Conservation (phyloP, 92 coral and sea anemone species). For the Porites divaricata region DNA sequence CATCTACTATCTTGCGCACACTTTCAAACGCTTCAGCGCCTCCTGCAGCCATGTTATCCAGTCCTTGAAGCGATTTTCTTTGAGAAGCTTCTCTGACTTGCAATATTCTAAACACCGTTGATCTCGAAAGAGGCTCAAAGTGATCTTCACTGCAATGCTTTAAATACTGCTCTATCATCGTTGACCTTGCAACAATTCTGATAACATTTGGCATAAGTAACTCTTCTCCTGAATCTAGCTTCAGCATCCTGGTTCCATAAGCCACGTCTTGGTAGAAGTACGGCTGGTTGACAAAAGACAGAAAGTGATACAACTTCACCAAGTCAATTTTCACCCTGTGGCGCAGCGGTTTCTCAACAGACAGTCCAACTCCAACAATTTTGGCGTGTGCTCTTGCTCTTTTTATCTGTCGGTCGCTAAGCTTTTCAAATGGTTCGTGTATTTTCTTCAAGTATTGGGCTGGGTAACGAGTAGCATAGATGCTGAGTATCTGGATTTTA, state of each 20-base stretch:
- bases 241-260: slow-evolving; percentile 52
- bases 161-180: slow-evolving; percentile 58
- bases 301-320: slow-evolving; percentile 22
- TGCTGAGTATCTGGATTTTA: slow-evolving; percentile 65
- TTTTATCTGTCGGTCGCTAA: no score
- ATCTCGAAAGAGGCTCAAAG: slow-evolving; percentile 47
- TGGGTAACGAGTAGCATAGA: slow-evolving; percentile 41
- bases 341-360: slow-evolving; percentile 25
- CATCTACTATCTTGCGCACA: slow-evolving; percentile 53
- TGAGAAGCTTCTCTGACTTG: no score
- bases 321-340: slow-evolving; percentile 52
- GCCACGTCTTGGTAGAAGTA: no score
- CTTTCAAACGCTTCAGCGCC: slow-evolving; percentile 59
- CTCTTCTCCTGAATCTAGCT: slow-evolving; percentile 58
- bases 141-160: slow-evolving; percentile 42
- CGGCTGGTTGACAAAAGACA: no score
- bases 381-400: no score
- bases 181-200: slow-evolving; percentile 2
- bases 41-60: slow-evolving; percentile 32
- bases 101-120: background rate
- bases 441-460: no score
- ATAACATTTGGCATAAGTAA: slow-evolving; percentile 64
- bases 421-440: no score
- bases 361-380: no score
- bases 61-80: no score